Base-by-base conservation (phyloP, 2,113 vertebrate genomes). In the Glareola pratincola region DNA sequence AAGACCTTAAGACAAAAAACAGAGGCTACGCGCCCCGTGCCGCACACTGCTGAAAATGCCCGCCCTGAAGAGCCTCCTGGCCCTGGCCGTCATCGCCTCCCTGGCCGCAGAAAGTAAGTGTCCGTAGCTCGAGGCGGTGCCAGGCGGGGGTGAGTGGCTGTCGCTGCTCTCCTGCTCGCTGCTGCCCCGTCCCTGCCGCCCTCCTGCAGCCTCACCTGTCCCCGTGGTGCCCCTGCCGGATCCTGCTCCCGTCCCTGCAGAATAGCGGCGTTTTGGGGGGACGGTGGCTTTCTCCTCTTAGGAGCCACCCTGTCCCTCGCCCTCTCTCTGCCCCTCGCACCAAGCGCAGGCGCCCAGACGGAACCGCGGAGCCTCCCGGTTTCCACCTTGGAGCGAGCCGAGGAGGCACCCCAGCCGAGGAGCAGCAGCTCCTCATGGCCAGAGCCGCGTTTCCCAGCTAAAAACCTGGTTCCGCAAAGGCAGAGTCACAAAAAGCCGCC, bases 71-170 rank as follows among this genome's bases (percentile, higher is more conserved):
- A 97, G 97, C 68, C 54, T 97, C 18, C 96, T 99, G 59, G 89
- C 90, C 78, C 87, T 98, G 89, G 97, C 98, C 88, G 73, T 98
- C 45, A 12, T 99, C 77, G 53, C 98, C 3, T 96, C 96, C 74
- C 91, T 98, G 96, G 97, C 97, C 11, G 91, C 87, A 81, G 95
- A 97, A 94, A 92, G 98, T 99, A 96, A 98, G 98, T 99, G 78
- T 72, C 36, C 9, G 9, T 1, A 27, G 85, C 72, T 14, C 4
- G 1, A 3, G 75, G 90, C 37, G 24, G 77, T 3, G 43, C n/a
- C 1, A 1, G 37, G 26, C 0, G 1, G 37, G 41, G 79, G 41
- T 2, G 1, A 62, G n/a, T n/a, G 0, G 12, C 84, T 84, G 90
- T 29, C 5, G 50, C 84, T 87, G 75, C 83, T 76, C 23, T 50